Evolutionary conservation across 2,113 vertebrate species (phyloP).

Genomic region (Okapia johnstoni): DNA sequence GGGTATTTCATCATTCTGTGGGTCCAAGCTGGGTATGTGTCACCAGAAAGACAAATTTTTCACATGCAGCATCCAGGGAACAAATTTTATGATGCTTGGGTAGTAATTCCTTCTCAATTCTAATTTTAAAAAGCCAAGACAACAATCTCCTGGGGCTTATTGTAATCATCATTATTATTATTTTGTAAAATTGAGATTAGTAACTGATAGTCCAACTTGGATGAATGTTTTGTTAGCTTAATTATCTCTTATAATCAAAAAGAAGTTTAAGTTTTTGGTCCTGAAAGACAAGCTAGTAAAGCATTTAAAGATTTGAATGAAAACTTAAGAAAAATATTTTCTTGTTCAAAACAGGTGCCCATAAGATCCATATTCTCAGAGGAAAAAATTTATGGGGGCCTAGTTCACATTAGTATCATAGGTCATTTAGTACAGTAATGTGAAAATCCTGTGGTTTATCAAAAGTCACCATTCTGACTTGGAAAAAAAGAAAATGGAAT

Average conservation of each 20-base stretch:
- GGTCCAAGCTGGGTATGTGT: background rate
- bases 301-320: background rate
- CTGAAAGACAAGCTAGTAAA: background rate
- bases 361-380: background rate
- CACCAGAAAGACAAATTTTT: background rate
- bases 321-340: background rate
- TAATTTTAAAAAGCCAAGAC: slow-evolving; percentile 1
- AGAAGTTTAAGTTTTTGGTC: background rate
- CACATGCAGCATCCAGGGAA: background rate
- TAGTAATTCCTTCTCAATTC: background rate
- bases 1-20: background rate
- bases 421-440: background rate
- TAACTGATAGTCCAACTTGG: background rate
- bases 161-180: background rate
- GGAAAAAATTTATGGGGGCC: background rate
- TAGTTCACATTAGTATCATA: background rate
- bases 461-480: background rate
- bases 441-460: background rate
- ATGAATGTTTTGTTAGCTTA: background rate
- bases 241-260: background rate
- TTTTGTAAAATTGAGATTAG: background rate
- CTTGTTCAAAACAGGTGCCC: background rate
- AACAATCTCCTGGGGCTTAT: background rate
- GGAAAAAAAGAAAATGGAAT: background rate
- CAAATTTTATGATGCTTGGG: background rate